These are phyloP conservation scores for Drosophila setosimentum DNA, from an alignment of 2,888 invertebrate genomes.

Conservation along the genomic window DNA sequence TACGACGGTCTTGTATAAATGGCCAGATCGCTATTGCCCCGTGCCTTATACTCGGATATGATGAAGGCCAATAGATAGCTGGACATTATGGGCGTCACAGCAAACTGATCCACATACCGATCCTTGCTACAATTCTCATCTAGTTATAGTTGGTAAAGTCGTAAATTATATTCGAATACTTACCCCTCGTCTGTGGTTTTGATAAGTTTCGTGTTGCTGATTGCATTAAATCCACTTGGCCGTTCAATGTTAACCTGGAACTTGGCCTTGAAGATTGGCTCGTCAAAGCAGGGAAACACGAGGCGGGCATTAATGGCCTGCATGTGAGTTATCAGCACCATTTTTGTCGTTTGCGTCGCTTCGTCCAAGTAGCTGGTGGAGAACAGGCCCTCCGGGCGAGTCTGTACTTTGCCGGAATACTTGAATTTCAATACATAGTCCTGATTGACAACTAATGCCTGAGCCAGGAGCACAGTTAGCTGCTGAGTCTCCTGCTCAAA, in stretches of 20 bases:
- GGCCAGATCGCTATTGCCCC: conserved; percentile 71
- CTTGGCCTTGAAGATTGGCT: conserved; percentile 89
- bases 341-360: conserved; percentile 55
- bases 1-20: conserved; percentile 90
- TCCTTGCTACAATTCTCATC: conserved; percentile 43
- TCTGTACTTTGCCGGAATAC: conserved; percentile 86
- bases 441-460: conserved; percentile 75
- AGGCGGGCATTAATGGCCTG: conserved; percentile 88
- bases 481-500: conserved; percentile 83
- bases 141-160: not conserved
- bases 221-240: conserved; percentile 78
- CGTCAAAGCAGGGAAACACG: conserved; percentile 92
- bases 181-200: conserved; percentile 60
- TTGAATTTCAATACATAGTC: conserved; percentile 85
- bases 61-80: conserved; percentile 93
- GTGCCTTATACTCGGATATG: conserved; percentile 86
- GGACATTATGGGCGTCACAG: conserved; percentile 88
- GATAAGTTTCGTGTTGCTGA: conserved; percentile 78
- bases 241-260: conserved; percentile 88
- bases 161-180: not conserved
- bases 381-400: conserved; percentile 76
- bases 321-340: conserved; percentile 88
- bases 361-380: conserved; percentile 68
- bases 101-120: conserved; percentile 73
- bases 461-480: conserved; percentile 84